Percentiles rank a stretch among this genome's conserved stretches.
Conservation (phyloP, 2,888 invertebrate genomes). For the Torymus texanus region DNA sequence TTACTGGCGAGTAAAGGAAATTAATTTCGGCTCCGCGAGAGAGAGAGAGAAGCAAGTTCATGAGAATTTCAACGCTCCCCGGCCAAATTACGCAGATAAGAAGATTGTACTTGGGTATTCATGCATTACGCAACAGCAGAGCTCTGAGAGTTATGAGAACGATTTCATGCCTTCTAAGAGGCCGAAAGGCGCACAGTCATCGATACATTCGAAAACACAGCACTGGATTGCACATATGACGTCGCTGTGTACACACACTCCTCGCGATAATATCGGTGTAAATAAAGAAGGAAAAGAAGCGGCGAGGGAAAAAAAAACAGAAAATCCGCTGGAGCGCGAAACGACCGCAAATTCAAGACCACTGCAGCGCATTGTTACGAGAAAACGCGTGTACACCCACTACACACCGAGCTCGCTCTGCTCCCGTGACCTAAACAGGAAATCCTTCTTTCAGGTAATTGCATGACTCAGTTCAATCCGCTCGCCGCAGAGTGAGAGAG, state of each 20-base stretch:
- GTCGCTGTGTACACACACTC: background rate
- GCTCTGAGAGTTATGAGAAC: too few species aligned
- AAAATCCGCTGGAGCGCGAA: constrained; percentile 35
- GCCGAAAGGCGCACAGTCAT: background rate
- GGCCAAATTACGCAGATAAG: background rate
- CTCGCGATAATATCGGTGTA: constrained; percentile 17
- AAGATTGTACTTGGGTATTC: background rate
- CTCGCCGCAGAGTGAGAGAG: constrained; percentile 30
- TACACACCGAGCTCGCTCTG: constrained; percentile 26
- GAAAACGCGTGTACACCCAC: background rate
- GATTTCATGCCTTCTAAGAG: background rate
- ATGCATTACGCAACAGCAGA: constrained; percentile 10
- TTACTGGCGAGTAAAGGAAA: background rate
- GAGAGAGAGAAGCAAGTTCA: background rate
- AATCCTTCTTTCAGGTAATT: constrained; percentile 74
- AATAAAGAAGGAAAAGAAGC: constrained; percentile 10
- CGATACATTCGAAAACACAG: background rate
- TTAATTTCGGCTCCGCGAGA: background rate
- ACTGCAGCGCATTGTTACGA: constrained; percentile 5
- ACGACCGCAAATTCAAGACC: constrained; percentile 27
- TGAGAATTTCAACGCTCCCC: background rate
- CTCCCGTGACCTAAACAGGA: constrained; percentile 72
- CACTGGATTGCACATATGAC: constrained; percentile 9
- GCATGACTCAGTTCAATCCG: constrained; percentile 70
- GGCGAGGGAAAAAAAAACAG: constrained; percentile 13